Conservation (phyloP, 2,113 vertebrate species). For the Chionomys nivalis region DNA sequence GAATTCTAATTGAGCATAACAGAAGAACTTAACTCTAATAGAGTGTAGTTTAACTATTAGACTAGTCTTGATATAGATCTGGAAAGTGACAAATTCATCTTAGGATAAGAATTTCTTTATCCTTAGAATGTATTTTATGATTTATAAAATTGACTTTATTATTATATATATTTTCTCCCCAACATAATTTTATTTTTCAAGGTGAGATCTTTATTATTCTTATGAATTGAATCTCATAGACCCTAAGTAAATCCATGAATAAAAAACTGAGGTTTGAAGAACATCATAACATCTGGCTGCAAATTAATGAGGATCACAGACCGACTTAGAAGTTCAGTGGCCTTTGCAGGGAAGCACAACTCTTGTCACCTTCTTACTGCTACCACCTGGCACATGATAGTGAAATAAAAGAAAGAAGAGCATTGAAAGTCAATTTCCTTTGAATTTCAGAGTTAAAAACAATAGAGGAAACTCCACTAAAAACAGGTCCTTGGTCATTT, state of each 20-base stretch:
- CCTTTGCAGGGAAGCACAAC: neutral
- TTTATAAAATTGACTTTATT: neutral
- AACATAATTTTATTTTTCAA: conserved; percentile 38
- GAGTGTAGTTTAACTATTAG: no score
- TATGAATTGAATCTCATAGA: neutral
- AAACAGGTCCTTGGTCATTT: conserved; percentile 46
- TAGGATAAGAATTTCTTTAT: neutral
- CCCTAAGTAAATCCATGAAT: neutral
- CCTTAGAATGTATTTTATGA: neutral
- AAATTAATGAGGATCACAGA: neutral
- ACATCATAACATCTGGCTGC: neutral
- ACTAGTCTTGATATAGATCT: neutral
- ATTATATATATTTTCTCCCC: neutral
- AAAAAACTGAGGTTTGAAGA: conserved; percentile 4
- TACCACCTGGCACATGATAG: neutral
- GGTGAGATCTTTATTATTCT: neutral
- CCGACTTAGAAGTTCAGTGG: neutral
- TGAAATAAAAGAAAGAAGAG: neutral
- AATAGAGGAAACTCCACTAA: conserved; percentile 5
- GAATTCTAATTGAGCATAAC: no score
- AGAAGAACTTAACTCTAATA: no score
- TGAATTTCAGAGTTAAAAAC: conserved; percentile 31
- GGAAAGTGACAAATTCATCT: conserved; percentile 15
- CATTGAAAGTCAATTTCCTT: neutral
- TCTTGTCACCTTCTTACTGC: neutral